Conservation (phyloP, 2,113 vertebrate genomes). For the Apodemus speciosus region DNA sequence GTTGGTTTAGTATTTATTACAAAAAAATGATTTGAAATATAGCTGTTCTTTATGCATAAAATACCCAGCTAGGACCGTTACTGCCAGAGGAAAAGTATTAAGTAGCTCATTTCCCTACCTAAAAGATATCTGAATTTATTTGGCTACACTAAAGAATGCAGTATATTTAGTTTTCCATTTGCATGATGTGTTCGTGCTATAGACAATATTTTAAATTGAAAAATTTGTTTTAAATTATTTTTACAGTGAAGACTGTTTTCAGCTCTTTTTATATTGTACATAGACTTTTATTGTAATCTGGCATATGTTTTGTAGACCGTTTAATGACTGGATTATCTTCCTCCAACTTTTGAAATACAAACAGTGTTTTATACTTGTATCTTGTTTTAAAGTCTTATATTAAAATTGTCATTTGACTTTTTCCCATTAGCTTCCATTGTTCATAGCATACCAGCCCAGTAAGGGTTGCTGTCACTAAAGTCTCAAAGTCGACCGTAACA, state of each 20-base stretch:
- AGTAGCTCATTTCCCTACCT: conserved; percentile 82
- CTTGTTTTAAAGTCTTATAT: conserved; percentile 88
- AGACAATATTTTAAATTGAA: conserved; percentile 89
- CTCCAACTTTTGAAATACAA: conserved; percentile 90
- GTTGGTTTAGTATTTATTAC: conserved; percentile 88
- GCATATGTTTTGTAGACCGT: conserved; percentile 91
- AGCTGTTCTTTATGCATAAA: conserved; percentile 86
- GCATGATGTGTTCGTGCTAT: conserved; percentile 89
- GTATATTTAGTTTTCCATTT: conserved; percentile 86
- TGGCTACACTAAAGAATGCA: conserved; percentile 87
- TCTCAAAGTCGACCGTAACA: not conserved
- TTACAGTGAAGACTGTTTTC: conserved; percentile 90
- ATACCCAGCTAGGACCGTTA: conserved; percentile 71
- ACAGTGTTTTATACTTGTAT: conserved; percentile 92
- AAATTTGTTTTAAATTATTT: conserved; percentile 91
- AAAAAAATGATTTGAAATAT: conserved; percentile 80
- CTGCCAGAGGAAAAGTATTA: conserved; percentile 65
- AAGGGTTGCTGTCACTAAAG: not conserved
- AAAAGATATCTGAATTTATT: conserved; percentile 79
- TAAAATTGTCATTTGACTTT: conserved; percentile 87
- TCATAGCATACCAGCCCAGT: not conserved
- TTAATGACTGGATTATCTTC: conserved; percentile 89
- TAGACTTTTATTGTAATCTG: conserved; percentile 91
- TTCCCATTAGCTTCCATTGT: conserved; percentile 53
- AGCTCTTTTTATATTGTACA: conserved; percentile 90